phyloP scores from a whole-genome alignment of 2,113 vertebrate species.

The Bettongia penicillata region DNA sequence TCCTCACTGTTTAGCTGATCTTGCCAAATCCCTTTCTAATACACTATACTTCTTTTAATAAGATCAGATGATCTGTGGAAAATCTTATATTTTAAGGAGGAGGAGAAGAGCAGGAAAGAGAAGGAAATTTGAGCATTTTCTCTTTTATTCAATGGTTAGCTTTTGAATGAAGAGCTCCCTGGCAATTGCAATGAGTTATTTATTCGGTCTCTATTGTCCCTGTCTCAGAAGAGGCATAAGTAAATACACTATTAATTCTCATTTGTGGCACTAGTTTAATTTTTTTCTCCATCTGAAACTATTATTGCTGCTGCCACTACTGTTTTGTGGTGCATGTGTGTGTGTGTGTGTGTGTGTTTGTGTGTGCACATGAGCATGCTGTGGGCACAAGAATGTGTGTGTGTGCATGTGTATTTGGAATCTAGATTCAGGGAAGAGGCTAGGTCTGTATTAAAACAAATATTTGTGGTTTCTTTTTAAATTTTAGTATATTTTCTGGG shows the following conservation, averaged over 20 bases:
- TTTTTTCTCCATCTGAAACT: conserved; percentile 70
- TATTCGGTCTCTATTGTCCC: conserved; percentile 55
- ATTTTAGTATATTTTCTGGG: conserved; percentile 31
- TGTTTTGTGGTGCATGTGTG: conserved; percentile 16
- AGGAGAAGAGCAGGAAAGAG: conserved; percentile 3
- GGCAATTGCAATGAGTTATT: conserved; percentile 70
- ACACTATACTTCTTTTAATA: background rate
- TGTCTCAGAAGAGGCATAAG: conserved; percentile 54
- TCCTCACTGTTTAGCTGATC: background rate
- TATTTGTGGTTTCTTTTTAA: background rate
- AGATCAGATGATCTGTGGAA: background rate
- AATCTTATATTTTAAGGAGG: conserved; percentile 26
- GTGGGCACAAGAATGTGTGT: background rate
- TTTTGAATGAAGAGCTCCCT: conserved; percentile 69
- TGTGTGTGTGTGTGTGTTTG: background rate
- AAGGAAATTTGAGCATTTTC: conserved; percentile 46
- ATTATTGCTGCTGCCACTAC: conserved; percentile 19
- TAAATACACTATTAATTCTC: conserved; percentile 72
- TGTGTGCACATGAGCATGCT: background rate
- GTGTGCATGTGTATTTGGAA: background rate
- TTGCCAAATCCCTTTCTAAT: conserved; percentile 39
- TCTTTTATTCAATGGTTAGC: conserved; percentile 66
- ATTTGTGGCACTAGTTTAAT: conserved; percentile 70
- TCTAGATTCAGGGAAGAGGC: background rate
- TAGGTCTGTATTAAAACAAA: conserved; percentile 29